Conservation (phyloP, 2,888 invertebrate genomes). For the Lasiommata megera region DNA sequence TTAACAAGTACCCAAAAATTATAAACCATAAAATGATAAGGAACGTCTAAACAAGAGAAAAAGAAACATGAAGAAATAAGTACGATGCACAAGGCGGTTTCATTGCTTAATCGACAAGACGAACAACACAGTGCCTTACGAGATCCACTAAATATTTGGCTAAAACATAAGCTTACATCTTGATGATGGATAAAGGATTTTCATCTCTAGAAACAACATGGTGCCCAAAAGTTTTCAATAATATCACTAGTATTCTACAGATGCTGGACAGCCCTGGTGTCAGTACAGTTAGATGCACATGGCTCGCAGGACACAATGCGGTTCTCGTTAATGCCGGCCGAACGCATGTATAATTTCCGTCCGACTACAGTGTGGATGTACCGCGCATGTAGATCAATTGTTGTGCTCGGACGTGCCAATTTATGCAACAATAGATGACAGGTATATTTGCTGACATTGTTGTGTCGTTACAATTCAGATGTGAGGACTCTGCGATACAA, state of each 20-base stretch:
- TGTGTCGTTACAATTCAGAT: conserved; percentile 5
- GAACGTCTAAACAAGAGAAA: too few relatives aligned
- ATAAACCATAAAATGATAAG: neutral
- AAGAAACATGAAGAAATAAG: too few relatives aligned
- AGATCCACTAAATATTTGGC: too few relatives aligned
- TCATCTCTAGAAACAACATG: too few relatives aligned
- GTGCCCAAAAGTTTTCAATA: too few relatives aligned
- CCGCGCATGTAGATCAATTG: conserved; percentile 25
- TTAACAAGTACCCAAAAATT: too few relatives aligned
- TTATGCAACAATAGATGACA: conserved; percentile 25
- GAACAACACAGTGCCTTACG: too few relatives aligned
- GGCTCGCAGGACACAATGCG: conserved; percentile 54
- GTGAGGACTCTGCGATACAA: neutral
- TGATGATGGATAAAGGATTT: too few relatives aligned
- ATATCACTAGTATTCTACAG: neutral
- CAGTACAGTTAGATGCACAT: conserved; percentile 43
- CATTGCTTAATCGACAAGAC: too few relatives aligned
- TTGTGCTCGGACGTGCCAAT: conserved; percentile 21
- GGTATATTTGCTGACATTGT: conserved; percentile 21
- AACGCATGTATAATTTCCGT: conserved; percentile 51
- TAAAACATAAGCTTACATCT: too few relatives aligned
- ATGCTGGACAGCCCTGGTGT: neutral
- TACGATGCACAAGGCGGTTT: too few relatives aligned
- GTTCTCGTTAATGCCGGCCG: conserved; percentile 52
- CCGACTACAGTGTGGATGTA: conserved; percentile 33